Evolutionary conservation across 53 echinoderm and acorn worm genomes (phyloP), one percentile per base, ranked within the genome.

Genomic region (Zoroaster sp.): DNA sequence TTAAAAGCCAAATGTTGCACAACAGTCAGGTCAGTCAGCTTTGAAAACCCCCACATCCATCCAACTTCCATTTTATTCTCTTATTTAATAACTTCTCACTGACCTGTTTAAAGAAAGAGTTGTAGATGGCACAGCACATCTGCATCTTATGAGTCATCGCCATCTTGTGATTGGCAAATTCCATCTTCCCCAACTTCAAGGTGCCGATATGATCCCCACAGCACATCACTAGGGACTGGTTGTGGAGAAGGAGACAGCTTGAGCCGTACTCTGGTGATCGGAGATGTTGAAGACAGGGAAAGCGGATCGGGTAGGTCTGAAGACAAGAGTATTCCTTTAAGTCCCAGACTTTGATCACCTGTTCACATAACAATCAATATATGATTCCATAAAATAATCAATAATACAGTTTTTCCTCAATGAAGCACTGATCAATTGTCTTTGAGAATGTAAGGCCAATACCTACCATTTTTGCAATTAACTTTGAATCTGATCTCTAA

Each of bases 301-400:
- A 97, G 28, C 90, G 83, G 18, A 97, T 87, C 23, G 63, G 75
- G 35, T 93, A 66, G 0, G 97, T 97, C 88, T 97, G 97, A 7
- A 97, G 78, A 41, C 97, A 97, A 0, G 89, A 92, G 66, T 95
- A 94, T 18, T 97, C 97, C 38, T 90, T 80, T 5, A 97, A 70
- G 65, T 97, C 97, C 97, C 97, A 97, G 9, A 97, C 93, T 67
- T 95, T 97, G 44, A 97, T 80, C 9, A 92, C 88, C 97, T 97
- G 80, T 40, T 46, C 76, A 68, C 7, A 47, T 47, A 39, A 17
- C n/a, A n/a, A n/a, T n/a, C n/a, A n/a, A n/a, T n/a, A n/a, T n/a
- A n/a, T n/a, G n/a, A n/a, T n/a, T 77, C 32, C 6, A 12, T 41
- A 43, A 77, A 5, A 45, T 47, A 72, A 39, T 37, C 21, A 39